phyloP scores from a whole-genome alignment of 2,113 vertebrate species.

The Crotophaga sulcirostris region DNA sequence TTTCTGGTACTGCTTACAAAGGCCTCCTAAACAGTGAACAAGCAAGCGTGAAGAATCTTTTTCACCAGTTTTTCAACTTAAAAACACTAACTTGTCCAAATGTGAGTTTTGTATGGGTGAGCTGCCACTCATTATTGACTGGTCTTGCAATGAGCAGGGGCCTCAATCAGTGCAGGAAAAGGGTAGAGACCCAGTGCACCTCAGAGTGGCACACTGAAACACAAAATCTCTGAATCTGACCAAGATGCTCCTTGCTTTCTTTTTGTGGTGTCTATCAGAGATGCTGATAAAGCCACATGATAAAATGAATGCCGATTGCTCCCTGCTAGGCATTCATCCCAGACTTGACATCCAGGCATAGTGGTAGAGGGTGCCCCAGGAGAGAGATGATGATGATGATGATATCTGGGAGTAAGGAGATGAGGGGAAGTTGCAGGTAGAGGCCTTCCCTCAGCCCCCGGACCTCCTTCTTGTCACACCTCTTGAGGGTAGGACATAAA shows the following conservation, averaged over 20 bases:
- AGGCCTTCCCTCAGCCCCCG: neutral
- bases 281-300: neutral
- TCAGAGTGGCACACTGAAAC: neutral
- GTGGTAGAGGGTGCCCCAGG: neutral
- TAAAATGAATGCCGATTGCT: neutral
- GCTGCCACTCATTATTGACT: neutral
- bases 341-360: neutral
- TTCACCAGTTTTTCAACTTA: neutral
- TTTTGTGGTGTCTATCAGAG: neutral
- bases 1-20: neutral
- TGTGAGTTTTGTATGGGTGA: neutral
- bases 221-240: neutral
- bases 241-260: neutral
- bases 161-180: neutral
- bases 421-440: too few species aligned
- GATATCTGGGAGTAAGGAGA: neutral
- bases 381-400: neutral
- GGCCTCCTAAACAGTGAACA: neutral
- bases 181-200: neutral
- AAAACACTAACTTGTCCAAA: neutral
- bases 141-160: neutral
- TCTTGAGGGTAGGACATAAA: accelerated
- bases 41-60: neutral
- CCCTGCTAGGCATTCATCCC: neutral
- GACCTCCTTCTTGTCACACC: neutral